A percentile compares a stretch with the other conserved stretches of the same genome.
These are phyloP conservation scores for Andrena bucephala DNA, from an alignment of 2,888 invertebrate species.

Conservation along the genomic window DNA sequence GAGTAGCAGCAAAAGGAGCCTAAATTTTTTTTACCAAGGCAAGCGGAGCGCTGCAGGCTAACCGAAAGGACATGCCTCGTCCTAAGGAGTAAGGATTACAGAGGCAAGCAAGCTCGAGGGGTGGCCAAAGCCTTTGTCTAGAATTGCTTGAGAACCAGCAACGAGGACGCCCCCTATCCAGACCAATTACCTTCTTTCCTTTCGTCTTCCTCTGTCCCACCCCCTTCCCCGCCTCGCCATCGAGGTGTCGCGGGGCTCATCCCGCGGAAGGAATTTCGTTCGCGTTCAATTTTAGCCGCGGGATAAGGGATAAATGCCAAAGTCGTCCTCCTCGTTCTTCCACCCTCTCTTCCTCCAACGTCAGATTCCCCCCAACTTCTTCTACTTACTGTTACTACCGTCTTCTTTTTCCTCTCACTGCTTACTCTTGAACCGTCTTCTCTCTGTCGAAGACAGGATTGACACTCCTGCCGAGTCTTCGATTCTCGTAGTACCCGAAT, in stretches of 20 bases:
- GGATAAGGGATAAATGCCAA: conserved; percentile 73
- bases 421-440: not conserved
- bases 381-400: conserved; percentile 29
- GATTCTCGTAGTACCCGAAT: not conserved
- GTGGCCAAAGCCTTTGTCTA: conserved; percentile 72
- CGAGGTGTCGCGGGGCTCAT: conserved; percentile 56
- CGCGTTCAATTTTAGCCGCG: conserved; percentile 73
- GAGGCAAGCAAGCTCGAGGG: conserved; percentile 57
- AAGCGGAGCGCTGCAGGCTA: conserved; percentile 28
- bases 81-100: conserved; percentile 74
- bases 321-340: conserved; percentile 51
- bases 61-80: conserved; percentile 55
- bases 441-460: conserved; percentile 12
- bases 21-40: conserved; percentile 41
- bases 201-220: conserved; percentile 20
- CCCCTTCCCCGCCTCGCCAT: conserved; percentile 20
- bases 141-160: conserved; percentile 76
- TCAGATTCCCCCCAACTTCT: conserved; percentile 22
- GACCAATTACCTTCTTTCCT: conserved; percentile 71
- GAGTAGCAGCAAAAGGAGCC: not conserved
- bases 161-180: conserved; percentile 63
- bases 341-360: conserved; percentile 13
- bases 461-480: not conserved
- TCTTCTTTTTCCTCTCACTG: conserved; percentile 21
- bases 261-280: conserved; percentile 67